Evolutionary conservation across 2,888 invertebrate species (phyloP).

Genomic region (Andrena minutula): DNA sequence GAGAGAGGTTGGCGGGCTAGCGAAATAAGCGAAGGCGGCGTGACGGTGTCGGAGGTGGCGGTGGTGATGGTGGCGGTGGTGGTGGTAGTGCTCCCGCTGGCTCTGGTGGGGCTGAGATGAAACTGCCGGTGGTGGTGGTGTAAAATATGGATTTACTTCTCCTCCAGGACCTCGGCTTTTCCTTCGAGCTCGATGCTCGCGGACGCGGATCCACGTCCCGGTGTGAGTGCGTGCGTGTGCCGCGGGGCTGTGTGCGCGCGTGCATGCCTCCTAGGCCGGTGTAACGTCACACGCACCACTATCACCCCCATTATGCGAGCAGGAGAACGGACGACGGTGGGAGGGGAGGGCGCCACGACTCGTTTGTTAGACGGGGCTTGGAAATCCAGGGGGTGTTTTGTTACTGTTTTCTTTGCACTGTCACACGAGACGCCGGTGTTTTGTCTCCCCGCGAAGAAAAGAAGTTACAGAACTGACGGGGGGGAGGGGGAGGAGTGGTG

Average conservation of each 20-base stretch:
- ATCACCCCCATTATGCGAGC: slow-evolving; percentile 78
- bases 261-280: slow-evolving; percentile 62
- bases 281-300: slow-evolving; percentile 79
- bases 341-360: slow-evolving; percentile 78
- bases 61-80: slow-evolving; percentile 48
- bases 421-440: slow-evolving; percentile 72
- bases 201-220: slow-evolving; percentile 49
- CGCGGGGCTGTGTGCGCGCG: slow-evolving; percentile 42
- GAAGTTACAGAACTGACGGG: slow-evolving; percentile 44
- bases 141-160: slow-evolving; percentile 85
- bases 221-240: slow-evolving; percentile 54
- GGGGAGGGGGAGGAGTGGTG: slow-evolving; percentile 2
- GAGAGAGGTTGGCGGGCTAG: slow-evolving; percentile 63
- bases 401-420: slow-evolving; percentile 80
- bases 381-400: slow-evolving; percentile 77
- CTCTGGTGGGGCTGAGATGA: slow-evolving; percentile 67
- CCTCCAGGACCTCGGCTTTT: slow-evolving; percentile 80
- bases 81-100: slow-evolving; percentile 61
- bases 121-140: slow-evolving; percentile 78
- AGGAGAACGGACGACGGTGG: slow-evolving; percentile 32
- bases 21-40: slow-evolving; percentile 80
- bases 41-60: slow-evolving; percentile 54
- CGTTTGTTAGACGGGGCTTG: slow-evolving; percentile 81
- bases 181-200: slow-evolving; percentile 76
- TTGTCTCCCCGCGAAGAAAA: slow-evolving; percentile 70